Base-by-base conservation (phyloP, 1,140 invertebrate genomes). In the Diploscapter pachys region DNA sequence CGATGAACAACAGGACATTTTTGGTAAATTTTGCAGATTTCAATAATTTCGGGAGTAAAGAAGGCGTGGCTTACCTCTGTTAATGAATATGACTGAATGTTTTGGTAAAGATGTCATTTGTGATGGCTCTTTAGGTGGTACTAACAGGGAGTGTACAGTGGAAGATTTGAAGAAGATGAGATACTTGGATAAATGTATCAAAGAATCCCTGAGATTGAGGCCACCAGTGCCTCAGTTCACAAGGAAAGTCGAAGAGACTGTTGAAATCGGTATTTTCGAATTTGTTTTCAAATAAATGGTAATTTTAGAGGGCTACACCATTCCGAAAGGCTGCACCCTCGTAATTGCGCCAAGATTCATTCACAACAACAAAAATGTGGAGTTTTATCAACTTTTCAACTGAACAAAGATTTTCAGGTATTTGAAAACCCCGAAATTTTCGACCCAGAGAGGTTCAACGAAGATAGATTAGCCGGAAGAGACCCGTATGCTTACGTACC, bases 141-240 rank as follows among this genome's bases (percentile, higher is more conserved):
- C 57, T 11, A 2, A 59, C 31, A 11, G 57, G 2, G 57, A 59
- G 2, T 59, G 57, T 2, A 59, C 57, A 11, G 57, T 59, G 31
- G 57, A 59, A 80, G 92, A 93, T 74, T 91, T 92, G 50, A 84
- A 91, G 61, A 90, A 92, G 81, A 91, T 93, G 91, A 92, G 92
- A 82, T 93, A 92, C 78, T 85, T 92, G 52, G 92, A 93, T 82
- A 88, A 91, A 75, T 91, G 91, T 63, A 89, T 93, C 62, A 90
- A 93, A 87, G 92, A 93, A 86, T 90, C 91, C 4, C 87, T 93
- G 11, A 89, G 92, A 66, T 88, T 93, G 13, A 77, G 63, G 13
- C 64, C 78, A 11, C 63, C 77, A 9, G 77, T 78, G 69, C 92
- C 92, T 31, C 9, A 11, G 57, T 59, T 59, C 9, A 11, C 57